phyloP scores from a whole-genome alignment of 2,113 vertebrate species.

The Serinus canaria region DNA sequence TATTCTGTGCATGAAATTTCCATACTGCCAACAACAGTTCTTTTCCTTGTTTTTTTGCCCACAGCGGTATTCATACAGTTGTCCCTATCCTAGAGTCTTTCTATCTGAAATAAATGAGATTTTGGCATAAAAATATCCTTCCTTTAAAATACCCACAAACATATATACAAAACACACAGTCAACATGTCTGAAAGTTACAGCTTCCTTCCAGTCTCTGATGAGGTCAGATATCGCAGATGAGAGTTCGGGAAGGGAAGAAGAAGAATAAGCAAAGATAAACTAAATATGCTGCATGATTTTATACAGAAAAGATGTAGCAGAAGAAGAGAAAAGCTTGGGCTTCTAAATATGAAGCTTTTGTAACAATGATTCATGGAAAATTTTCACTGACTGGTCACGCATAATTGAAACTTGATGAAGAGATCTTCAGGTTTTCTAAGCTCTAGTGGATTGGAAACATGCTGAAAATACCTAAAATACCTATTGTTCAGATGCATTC shows the following conservation, averaged over 20 bases:
- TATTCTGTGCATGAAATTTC: neutral
- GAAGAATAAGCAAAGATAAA: neutral
- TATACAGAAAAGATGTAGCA: neutral
- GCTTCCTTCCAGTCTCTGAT: neutral
- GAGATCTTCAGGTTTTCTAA: neutral
- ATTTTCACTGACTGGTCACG: neutral
- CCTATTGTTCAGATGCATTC: neutral
- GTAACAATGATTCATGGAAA: neutral
- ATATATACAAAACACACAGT: neutral
- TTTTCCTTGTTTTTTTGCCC: neutral
- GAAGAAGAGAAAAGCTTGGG: neutral
- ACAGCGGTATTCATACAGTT: neutral
- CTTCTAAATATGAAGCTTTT: neutral
- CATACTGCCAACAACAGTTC: accelerated
- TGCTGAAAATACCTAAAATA: neutral
- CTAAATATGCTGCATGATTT: neutral
- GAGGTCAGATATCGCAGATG: neutral
- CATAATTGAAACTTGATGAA: neutral
- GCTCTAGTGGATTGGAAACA: neutral
- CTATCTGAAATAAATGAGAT: neutral
- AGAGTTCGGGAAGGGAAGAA: neutral
- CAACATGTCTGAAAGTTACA: neutral
- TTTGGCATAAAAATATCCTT: neutral
- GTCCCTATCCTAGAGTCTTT: neutral
- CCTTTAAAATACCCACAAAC: neutral